Percentiles rank a stretch among this genome's conserved stretches.
phyloP scores from a whole-genome alignment of 2,888 invertebrate genomes.

The Volucella zonaria region DNA sequence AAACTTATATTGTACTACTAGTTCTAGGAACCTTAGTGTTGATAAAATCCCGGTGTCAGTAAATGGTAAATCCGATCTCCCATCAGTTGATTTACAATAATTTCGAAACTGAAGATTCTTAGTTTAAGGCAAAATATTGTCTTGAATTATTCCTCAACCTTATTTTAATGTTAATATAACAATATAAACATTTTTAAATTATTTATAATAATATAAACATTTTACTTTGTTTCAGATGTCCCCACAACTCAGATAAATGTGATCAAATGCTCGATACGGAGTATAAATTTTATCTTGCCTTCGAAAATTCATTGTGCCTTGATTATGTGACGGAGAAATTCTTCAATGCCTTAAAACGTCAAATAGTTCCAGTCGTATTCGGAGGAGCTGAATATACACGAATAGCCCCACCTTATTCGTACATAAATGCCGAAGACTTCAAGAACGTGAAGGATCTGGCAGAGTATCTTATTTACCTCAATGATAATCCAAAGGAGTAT shows the following conservation, averaged over 20 bases:
- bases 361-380: slow-evolving; percentile 87
- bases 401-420: slow-evolving; percentile 85
- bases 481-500: slow-evolving; percentile 84
- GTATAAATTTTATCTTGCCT: slow-evolving; percentile 87
- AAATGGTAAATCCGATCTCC: too few species aligned
- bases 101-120: too few species aligned
- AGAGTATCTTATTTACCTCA: slow-evolving; percentile 83
- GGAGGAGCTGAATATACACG: slow-evolving; percentile 86
- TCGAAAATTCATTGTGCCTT: slow-evolving; percentile 87
- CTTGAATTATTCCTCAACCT: too few species aligned
- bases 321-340: slow-evolving; percentile 89
- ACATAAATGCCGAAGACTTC: slow-evolving; percentile 87
- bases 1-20: too few species aligned
- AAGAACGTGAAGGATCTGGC: slow-evolving; percentile 84
- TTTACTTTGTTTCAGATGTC: slow-evolving; percentile 77
- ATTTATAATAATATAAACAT: neutral
- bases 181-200: too few species aligned
- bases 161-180: too few species aligned
- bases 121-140: too few species aligned
- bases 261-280: slow-evolving; percentile 82
- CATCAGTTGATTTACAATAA: too few species aligned
- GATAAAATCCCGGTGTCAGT: too few species aligned
- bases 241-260: slow-evolving; percentile 79
- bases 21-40: too few species aligned
- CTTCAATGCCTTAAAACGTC: slow-evolving; percentile 76